Evolutionary conservation across 2,113 vertebrate genomes (phyloP).

Genomic region (Ranitomeya imitator): DNA sequence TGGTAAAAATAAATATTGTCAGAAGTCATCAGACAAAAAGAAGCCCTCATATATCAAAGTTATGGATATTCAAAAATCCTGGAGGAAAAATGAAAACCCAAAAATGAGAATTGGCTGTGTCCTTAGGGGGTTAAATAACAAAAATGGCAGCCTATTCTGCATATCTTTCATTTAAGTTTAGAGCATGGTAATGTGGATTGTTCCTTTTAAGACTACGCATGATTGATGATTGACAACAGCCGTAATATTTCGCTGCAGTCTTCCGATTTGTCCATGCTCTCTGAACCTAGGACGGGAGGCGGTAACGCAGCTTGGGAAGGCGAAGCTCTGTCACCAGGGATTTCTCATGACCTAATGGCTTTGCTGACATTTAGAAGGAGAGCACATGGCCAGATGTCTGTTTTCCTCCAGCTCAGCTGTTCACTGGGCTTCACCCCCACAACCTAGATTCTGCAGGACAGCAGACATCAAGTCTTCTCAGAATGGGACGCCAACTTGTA

Average conservation of each 20-base stretch:
- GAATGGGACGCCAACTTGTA: slow-evolving; percentile 36
- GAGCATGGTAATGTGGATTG: no score
- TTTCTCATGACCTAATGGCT: slow-evolving; percentile 47
- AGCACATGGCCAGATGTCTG: slow-evolving; percentile 32
- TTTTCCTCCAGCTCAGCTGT: slow-evolving; percentile 60
- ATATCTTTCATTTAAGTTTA: no score
- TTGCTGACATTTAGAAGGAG: slow-evolving; percentile 53
- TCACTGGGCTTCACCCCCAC: slow-evolving; percentile 57
- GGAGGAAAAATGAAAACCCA: no score
- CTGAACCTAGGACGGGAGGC: neutral
- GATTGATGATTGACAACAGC: neutral
- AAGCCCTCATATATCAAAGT: no score
- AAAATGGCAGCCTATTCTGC: no score
- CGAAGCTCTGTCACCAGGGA: slow-evolving; percentile 3
- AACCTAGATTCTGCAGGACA: slow-evolving; percentile 52
- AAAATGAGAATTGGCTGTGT: no score
- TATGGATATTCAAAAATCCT: no score
- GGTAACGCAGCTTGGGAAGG: slow-evolving; percentile 12
- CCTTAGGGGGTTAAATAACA: no score
- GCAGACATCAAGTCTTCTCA: slow-evolving; percentile 56
- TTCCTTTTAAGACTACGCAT: neutral
- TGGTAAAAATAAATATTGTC: no score
- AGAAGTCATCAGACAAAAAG: no score
- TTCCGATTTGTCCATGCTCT: neutral
- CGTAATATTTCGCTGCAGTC: neutral